These are phyloP conservation scores for Mesoligia furuncula DNA, from an alignment of 2,888 invertebrate genomes.

Conservation along the genomic window DNA sequence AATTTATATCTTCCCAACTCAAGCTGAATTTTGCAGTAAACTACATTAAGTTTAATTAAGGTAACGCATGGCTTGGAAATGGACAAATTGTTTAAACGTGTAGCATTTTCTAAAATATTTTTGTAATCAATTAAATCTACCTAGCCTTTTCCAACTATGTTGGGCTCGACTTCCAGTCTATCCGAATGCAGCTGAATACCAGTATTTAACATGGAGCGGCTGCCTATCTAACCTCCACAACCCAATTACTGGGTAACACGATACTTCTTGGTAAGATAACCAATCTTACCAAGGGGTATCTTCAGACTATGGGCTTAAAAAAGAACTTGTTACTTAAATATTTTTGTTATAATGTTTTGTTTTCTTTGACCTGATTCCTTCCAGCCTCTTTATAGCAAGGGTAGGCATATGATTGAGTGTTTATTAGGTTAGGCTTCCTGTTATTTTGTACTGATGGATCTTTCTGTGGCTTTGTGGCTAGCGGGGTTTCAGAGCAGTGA, in stretches of 20 bases:
- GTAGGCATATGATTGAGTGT: constrained; percentile 80
- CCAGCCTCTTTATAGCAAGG: constrained; percentile 55
- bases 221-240: neutral
- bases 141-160: neutral
- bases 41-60: neutral
- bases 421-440: constrained; percentile 86
- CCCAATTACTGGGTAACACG: neutral
- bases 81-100: neutral
- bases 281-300: too few relatives aligned
- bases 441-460: constrained; percentile 75
- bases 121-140: neutral
- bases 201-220: neutral
- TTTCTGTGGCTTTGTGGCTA: constrained; percentile 71
- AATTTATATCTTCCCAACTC: neutral
- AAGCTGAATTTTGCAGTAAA: neutral
- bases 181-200: neutral
- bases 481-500: constrained; percentile 59
- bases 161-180: neutral
- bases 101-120: neutral
- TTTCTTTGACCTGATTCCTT: constrained; percentile 19
- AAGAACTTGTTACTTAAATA: neutral
- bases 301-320: neutral
- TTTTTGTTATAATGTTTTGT: neutral
- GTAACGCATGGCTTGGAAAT: neutral
- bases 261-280: too few relatives aligned